Evolutionary conservation across 2,888 invertebrate genomes (phyloP).

Genomic region (Pilophorus perplexus): DNA sequence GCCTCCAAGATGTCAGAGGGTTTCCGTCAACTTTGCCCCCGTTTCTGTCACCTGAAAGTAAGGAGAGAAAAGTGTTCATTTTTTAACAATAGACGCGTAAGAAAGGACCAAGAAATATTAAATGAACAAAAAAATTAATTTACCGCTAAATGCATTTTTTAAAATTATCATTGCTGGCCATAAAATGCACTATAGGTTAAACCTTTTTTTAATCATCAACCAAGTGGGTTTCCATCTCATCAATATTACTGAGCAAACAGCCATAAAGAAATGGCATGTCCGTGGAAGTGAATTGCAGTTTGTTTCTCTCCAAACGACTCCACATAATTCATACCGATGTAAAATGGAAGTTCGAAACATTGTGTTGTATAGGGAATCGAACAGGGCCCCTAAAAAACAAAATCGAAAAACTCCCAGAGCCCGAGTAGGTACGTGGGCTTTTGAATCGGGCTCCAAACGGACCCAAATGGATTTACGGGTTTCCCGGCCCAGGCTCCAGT

Average conservation of each 20-base stretch:
- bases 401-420: not conserved
- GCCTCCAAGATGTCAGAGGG: constrained; percentile 28
- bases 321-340: constrained; percentile 5
- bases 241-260: too few species aligned
- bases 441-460: constrained; percentile 7
- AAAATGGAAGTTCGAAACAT: constrained; percentile 32
- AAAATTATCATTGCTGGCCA: too few species aligned
- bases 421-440: constrained; percentile 19
- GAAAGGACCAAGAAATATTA: too few species aligned
- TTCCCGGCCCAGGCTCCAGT: not conserved
- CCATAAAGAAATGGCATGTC: not conserved
- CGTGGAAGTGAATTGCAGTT: constrained; percentile 23
- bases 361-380: constrained; percentile 27
- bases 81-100: too few species aligned
- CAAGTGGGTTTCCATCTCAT: too few species aligned
- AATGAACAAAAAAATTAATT: too few species aligned
- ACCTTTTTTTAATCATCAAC: too few species aligned
- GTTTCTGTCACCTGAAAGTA: constrained; percentile 1
- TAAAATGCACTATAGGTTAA: too few species aligned
- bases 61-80: too few species aligned
- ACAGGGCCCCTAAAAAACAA: constrained; percentile 13
- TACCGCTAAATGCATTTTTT: too few species aligned
- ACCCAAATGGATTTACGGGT: constrained; percentile 23
- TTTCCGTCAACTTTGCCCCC: constrained; percentile 34
- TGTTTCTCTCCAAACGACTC: not conserved